phyloP scores from a whole-genome alignment of 2,797 vertebrate genomes.

The Anguilla pacifica region DNA sequence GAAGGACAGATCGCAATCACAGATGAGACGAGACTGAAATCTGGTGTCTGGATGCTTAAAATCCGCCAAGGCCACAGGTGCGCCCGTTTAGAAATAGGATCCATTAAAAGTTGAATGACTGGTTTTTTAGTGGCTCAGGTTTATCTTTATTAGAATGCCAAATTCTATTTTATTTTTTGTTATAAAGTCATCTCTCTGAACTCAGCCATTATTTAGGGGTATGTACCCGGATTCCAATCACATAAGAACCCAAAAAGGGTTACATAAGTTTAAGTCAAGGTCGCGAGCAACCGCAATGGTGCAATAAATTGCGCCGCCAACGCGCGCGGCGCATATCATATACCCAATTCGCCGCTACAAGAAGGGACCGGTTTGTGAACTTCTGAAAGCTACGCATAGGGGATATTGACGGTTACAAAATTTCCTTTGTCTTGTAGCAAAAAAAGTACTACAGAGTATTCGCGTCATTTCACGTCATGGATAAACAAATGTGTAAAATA shows the following conservation, averaged over 20 bases:
- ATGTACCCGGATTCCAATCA: no score
- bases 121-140: neutral
- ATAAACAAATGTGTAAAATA: neutral
- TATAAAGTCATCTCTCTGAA: neutral
- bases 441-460: slow-evolving; percentile 2
- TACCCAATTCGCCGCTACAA: neutral
- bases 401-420: neutral
- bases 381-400: neutral
- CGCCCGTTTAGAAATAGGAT: neutral
- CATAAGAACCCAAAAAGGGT: neutral
- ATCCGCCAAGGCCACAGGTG: neutral
- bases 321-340: neutral
- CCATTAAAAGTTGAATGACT: neutral
- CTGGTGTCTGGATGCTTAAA: neutral
- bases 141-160: no score
- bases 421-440: neutral
- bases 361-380: neutral
- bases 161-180: neutral
- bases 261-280: neutral
- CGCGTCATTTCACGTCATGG: neutral
- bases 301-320: neutral
- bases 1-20: neutral
- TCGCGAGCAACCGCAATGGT: neutral
- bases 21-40: neutral
- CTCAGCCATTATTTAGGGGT: neutral